phyloP scores from a whole-genome alignment of 2,113 vertebrate species.

The Syrmaticus mikado region DNA sequence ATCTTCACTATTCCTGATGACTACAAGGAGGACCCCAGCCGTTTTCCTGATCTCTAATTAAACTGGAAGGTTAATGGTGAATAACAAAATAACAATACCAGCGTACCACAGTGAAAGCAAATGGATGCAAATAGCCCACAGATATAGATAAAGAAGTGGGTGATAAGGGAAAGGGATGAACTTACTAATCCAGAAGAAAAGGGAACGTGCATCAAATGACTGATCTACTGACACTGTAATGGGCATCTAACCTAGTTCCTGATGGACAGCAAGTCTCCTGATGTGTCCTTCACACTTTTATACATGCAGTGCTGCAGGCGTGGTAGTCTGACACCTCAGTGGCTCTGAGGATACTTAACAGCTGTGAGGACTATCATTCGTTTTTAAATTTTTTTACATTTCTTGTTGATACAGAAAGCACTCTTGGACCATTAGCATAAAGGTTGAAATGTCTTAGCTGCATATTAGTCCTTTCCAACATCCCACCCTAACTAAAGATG shows the following conservation, averaged over 20 bases:
- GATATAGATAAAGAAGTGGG: background rate
- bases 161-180: slow-evolving; percentile 32
- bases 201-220: slow-evolving; percentile 21
- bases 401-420: slow-evolving; percentile 71
- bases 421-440: slow-evolving; percentile 68
- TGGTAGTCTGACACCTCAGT: slow-evolving; percentile 48
- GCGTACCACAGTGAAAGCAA: background rate
- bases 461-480: slow-evolving; percentile 55
- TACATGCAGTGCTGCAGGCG: slow-evolving; percentile 46
- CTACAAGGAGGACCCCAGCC: slow-evolving; percentile 97
- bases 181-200: slow-evolving; percentile 1
- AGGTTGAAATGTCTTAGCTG: slow-evolving; percentile 70
- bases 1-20: slow-evolving; percentile 95
- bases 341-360: slow-evolving; percentile 52
- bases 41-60: slow-evolving; percentile 94
- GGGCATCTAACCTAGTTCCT: slow-evolving; percentile 26
- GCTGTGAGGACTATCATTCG: slow-evolving; percentile 69
- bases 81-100: background rate
- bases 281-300: slow-evolving; percentile 53
- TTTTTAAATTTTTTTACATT: slow-evolving; percentile 76
- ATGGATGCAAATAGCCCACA: background rate
- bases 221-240: background rate
- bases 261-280: slow-evolving; percentile 43
- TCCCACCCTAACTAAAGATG: slow-evolving; percentile 58
- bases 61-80: background rate